Conservation (phyloP, 2,888 invertebrate genomes). For the Drosophila paranaensis region DNA sequence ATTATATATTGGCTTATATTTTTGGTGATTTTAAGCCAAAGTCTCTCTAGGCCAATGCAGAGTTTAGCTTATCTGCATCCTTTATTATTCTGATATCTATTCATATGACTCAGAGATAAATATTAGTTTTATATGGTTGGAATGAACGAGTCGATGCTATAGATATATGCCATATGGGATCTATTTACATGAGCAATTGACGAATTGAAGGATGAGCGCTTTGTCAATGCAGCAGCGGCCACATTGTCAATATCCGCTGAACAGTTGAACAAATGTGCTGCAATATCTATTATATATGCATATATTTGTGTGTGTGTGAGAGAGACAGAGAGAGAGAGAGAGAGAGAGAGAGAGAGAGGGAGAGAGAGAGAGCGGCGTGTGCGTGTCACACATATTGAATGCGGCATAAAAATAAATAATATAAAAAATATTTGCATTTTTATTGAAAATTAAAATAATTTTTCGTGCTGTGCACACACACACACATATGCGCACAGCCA, state of each 20-base stretch:
- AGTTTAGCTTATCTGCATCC: too few species aligned
- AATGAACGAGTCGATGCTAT: neutral
- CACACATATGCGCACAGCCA: neutral
- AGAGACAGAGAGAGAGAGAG: too few species aligned
- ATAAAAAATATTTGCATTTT: slow-evolving; percentile 74
- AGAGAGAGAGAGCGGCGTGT: neutral
- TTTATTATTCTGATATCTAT: neutral
- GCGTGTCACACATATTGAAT: slow-evolving; percentile 42
- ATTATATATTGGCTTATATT: too few species aligned
- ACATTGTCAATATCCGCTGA: slow-evolving; percentile 23
- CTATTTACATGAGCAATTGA: neutral
- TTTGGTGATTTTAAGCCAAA: neutral
- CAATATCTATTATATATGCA: slow-evolving; percentile 16
- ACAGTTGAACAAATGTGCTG: slow-evolving; percentile 25
- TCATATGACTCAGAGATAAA: neutral
- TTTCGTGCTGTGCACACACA: slow-evolving; percentile 33
- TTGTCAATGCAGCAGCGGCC: slow-evolving; percentile 23
- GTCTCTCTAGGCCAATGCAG: neutral
- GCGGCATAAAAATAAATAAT: slow-evolving; percentile 24
- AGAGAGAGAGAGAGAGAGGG: too few species aligned
- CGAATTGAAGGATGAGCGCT: slow-evolving; percentile 24
- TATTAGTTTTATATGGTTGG: neutral
- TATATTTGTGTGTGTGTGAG: neutral
- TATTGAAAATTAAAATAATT: slow-evolving; percentile 78
- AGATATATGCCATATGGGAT: neutral